Conservation (phyloP, 2,113 vertebrate species). For the Eleginops maclovinus region DNA sequence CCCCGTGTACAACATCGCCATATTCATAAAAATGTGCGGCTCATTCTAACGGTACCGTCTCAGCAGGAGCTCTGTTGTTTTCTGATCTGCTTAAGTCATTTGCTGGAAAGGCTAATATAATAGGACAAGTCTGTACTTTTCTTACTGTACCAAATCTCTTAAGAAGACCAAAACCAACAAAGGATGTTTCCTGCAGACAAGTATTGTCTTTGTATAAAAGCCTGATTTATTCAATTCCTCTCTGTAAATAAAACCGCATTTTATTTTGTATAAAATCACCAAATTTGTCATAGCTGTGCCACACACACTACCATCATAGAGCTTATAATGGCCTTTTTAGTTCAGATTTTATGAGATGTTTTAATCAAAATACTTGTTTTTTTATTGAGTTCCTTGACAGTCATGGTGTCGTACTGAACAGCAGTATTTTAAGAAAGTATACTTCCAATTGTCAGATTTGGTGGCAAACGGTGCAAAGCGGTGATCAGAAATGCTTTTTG, state of each 20-base stretch:
- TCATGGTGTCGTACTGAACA: too few relatives aligned
- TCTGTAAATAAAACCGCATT: too few relatives aligned
- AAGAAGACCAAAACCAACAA: neutral
- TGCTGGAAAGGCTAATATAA: neutral
- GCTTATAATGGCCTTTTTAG: too few relatives aligned
- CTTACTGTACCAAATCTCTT: neutral
- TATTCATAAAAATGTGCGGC: neutral
- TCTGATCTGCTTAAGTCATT: neutral
- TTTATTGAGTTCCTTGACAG: too few relatives aligned
- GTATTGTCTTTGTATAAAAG: neutral
- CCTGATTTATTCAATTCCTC: neutral
- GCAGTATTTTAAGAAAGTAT: too few relatives aligned
- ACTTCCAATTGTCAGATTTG: too few relatives aligned
- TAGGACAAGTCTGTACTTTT: neutral
- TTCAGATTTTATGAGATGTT: too few relatives aligned
- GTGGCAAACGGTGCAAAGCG: too few relatives aligned
- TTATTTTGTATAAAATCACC: too few relatives aligned
- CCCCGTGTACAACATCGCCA: neutral
- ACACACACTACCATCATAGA: neutral
- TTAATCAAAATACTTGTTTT: too few relatives aligned
- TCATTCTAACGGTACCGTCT: neutral
- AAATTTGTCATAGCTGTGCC: neutral
- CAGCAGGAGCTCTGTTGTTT: constrained; percentile 1
- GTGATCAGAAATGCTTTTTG: too few relatives aligned
- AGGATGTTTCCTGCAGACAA: neutral